Evolutionary conservation across 2,113 vertebrate species (phyloP).

Genomic region (Cichladusa arquata): DNA sequence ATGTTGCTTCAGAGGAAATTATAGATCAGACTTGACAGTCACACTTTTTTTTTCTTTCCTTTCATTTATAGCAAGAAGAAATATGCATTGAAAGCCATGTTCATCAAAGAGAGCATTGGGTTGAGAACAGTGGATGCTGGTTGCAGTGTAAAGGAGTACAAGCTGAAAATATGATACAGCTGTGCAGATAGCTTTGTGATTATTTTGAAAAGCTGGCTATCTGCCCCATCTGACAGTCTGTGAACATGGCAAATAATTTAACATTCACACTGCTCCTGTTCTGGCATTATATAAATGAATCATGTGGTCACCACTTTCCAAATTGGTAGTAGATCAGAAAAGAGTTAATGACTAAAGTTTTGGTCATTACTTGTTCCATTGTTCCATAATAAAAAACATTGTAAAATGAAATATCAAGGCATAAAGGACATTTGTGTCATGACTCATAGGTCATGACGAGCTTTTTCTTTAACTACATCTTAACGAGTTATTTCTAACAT

Average conservation of each 20-base stretch:
- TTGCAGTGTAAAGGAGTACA: constrained; percentile 42
- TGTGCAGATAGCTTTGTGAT: constrained; percentile 61
- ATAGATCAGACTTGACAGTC: not conserved
- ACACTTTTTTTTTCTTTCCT: not conserved
- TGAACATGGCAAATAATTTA: constrained; percentile 73
- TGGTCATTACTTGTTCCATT: constrained; percentile 31
- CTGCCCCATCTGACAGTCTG: constrained; percentile 72
- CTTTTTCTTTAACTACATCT: constrained; percentile 33
- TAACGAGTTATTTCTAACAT: constrained; percentile 49
- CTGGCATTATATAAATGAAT: constrained; percentile 62
- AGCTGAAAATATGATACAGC: constrained; percentile 69
- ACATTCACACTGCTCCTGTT: constrained; percentile 67
- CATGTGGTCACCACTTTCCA: constrained; percentile 49
- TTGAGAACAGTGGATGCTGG: constrained; percentile 6
- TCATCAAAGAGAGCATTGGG: constrained; percentile 28
- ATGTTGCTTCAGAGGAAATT: constrained; percentile 15
- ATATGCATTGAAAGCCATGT: not conserved
- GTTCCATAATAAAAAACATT: not conserved
- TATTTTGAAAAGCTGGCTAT: constrained; percentile 71
- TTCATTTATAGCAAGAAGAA: constrained; percentile 29
- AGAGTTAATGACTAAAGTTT: constrained; percentile 51
- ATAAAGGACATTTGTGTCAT: constrained; percentile 18
- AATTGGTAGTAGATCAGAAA: constrained; percentile 32
- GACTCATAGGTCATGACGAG: not conserved
- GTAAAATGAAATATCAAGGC: constrained; percentile 30